Conservation (phyloP, 2,113 vertebrate species). For the Coracopsis vasa region DNA sequence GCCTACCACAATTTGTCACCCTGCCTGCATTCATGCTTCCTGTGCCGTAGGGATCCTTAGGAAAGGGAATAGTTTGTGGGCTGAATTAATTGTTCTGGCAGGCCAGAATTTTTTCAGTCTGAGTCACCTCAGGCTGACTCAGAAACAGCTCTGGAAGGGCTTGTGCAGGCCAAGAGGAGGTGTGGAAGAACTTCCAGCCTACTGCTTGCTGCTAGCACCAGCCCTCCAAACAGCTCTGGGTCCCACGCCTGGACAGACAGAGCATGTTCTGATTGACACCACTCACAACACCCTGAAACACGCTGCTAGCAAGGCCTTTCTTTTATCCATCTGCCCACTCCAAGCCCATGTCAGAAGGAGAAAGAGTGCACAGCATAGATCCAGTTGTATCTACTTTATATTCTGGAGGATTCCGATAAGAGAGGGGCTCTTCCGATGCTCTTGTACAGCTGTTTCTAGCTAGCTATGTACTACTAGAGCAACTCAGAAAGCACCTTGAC, state of each 20-base stretch:
- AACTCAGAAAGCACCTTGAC: not conserved
- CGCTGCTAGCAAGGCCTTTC: not conserved
- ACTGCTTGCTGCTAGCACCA: not conserved
- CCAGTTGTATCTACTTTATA: not conserved
- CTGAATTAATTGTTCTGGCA: slow-evolving; percentile 32
- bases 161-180: accelerated
- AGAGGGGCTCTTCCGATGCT: not conserved
- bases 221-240: not conserved
- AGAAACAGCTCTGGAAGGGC: not conserved
- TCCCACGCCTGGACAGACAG: accelerated
- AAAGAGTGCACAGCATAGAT: not conserved
- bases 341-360: not conserved
- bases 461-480: not conserved
- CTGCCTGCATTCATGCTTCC: accelerated
- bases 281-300: not conserved
- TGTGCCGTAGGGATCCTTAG: not conserved
- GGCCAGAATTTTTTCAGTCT: not conserved
- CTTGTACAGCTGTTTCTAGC: not conserved
- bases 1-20: accelerated
- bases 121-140: not conserved
- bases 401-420: not conserved
- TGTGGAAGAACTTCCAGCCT: not conserved
- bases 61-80: not conserved
- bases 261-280: not conserved
- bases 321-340: not conserved